phyloP scores from a whole-genome alignment of 2,888 invertebrate genomes.

The Dermolepida albohirtum region DNA sequence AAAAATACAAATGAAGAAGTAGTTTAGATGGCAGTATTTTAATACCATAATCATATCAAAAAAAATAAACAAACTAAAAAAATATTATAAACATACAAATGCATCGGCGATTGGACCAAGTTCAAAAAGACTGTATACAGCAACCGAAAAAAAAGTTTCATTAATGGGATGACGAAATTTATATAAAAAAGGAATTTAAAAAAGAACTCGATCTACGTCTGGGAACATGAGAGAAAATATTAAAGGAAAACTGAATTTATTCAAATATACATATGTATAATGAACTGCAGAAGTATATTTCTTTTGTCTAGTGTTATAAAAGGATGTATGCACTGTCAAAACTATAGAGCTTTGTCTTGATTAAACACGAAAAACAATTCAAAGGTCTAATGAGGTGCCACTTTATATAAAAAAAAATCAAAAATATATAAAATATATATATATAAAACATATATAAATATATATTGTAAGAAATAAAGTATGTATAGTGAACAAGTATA shows the following conservation, averaged over 20 bases:
- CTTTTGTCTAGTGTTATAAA: too few species aligned
- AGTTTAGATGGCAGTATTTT: constrained; percentile 48
- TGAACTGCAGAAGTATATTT: too few species aligned
- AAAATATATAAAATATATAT: neutral
- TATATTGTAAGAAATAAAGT: too few species aligned
- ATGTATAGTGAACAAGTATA: constrained; percentile 19
- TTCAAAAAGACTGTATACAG: constrained; percentile 47
- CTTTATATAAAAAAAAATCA: constrained; percentile 5
- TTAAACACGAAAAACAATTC: neutral
- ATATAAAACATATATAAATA: constrained; percentile 8
- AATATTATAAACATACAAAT: constrained; percentile 39
- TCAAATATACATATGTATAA: too few species aligned
- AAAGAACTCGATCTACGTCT: too few species aligned
- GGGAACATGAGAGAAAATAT: constrained; percentile 14
- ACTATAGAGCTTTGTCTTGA: neutral
- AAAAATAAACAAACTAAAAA: constrained; percentile 36
- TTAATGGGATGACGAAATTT: constrained; percentile 13
- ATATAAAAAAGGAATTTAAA: too few species aligned
- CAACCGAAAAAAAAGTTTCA: constrained; percentile 36
- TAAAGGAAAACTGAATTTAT: constrained; percentile 24
- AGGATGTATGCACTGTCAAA: too few species aligned
- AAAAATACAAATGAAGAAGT: constrained; percentile 37
- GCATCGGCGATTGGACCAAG: constrained; percentile 50
- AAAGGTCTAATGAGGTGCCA: constrained; percentile 19
- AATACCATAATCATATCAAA: constrained; percentile 51